phyloP scores from a whole-genome alignment of 2,797 vertebrate species.

The Oreochromis mossambicus region DNA sequence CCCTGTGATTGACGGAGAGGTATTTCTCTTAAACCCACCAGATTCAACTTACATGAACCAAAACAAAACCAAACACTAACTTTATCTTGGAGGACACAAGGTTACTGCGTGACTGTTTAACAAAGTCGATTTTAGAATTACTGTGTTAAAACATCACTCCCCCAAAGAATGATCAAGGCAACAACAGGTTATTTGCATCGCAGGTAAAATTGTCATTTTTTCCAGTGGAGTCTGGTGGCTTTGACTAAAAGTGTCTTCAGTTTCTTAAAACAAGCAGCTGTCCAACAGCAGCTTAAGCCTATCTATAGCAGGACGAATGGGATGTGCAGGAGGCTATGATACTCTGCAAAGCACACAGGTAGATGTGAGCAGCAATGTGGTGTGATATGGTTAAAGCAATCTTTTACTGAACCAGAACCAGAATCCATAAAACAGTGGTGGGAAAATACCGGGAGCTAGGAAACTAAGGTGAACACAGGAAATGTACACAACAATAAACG shows the following conservation, averaged over 20 bases:
- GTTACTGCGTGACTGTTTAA: not conserved
- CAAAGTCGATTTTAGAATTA: not conserved
- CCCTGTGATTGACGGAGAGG: not conserved
- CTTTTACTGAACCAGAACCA: not conserved
- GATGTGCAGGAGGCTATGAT: not conserved
- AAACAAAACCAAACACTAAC: not conserved
- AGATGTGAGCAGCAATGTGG: not conserved
- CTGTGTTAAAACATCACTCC: not conserved
- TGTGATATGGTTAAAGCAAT: not conserved
- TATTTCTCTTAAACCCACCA: not conserved
- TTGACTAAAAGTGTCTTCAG: not conserved
- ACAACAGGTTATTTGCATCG: not conserved
- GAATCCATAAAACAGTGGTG: not conserved
- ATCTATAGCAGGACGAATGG: not conserved
- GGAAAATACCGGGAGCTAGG: not conserved
- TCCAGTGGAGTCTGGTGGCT: not conserved
- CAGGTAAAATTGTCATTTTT: not conserved
- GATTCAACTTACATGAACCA: not conserved
- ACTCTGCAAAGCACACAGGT: not conserved
- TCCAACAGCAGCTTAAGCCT: not conserved
- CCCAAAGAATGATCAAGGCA: not conserved
- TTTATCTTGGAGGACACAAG: not conserved
- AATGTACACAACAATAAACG: not conserved
- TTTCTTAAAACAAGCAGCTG: not conserved
- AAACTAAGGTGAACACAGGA: not conserved